These are phyloP conservation scores for Yponomeuta sedellus DNA, from an alignment of 2,888 invertebrate species.

Conservation along the genomic window DNA sequence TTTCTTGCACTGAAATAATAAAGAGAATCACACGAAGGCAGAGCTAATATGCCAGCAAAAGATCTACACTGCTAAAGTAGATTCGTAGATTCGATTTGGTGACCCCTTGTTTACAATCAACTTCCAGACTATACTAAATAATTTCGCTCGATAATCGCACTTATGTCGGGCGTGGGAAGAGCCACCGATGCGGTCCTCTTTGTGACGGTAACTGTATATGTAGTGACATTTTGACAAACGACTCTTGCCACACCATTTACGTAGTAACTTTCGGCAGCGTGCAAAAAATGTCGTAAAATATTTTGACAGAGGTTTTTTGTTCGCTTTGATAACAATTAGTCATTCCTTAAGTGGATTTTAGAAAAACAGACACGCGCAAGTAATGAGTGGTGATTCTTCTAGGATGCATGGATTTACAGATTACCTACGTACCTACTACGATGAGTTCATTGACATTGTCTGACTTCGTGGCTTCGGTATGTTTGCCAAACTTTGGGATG, in stretches of 20 bases:
- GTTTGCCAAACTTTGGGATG: too few relatives aligned
- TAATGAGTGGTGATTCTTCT: neutral
- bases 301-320: neutral
- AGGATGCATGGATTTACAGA: too few relatives aligned
- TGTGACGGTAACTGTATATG: neutral
- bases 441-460: too few relatives aligned
- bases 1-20: neutral
- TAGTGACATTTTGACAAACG: neutral
- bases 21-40: neutral
- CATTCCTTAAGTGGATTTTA: neutral
- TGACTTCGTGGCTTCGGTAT: too few relatives aligned
- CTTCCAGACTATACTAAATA: neutral
- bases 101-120: too few relatives aligned
- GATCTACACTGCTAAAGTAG: neutral
- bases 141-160: neutral
- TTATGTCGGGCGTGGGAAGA: neutral
- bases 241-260: neutral
- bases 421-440: too few relatives aligned
- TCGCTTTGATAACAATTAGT: neutral
- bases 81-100: too few relatives aligned
- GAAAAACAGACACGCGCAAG: neutral
- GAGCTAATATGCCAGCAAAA: neutral
- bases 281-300: constrained; percentile 1
- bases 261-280: neutral
- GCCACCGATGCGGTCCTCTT: neutral